Base-by-base conservation (phyloP, 2,113 vertebrate genomes). In the Larimichthys polyactis region DNA sequence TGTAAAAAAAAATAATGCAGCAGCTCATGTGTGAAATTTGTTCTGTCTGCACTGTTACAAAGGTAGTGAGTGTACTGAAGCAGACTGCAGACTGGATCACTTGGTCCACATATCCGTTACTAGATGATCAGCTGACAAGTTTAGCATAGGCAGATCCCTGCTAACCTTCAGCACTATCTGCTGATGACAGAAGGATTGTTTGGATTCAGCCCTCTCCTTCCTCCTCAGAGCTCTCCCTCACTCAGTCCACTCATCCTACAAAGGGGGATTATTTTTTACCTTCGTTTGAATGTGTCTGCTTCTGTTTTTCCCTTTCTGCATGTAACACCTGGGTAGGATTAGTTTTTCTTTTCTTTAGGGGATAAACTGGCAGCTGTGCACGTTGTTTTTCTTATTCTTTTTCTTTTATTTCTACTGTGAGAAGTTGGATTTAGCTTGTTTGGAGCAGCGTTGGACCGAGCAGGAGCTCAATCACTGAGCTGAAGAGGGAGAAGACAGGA, bases 141-240 rank as follows among this genome's bases (percentile, higher is more conserved):
- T 92, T 93, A 94, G 89, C 84, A 93, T 89, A 88, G 95, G 95
- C 91, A 96, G 95, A 97, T 96, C 95, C 94, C 81, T 85, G 86
- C 92, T 95, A 95, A 95, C 93, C 95, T 96, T 97, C 96, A 88
- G 95, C 94, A 78, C 87, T 95, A 90, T 97, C 94, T 96, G 96
- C 96, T 96, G 96, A 96, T 95, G 91, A 96, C 95, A 95, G 93
- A 91, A 79, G 94, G 92, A 96, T 95, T 93, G 91, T 78, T 88
- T 94, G 93, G 88, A 89, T 91, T 93, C 89, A 89, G 68, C 83
- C 74, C 71, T 78, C 78, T 81, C 84, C 82, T 86, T 76, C 54
- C 82, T 80, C 82, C 59, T 87, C 84, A 81, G 85, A 78, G 83
- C 59, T 86, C 71, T 89, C 88, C 86, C 83, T 82, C 83, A 49